Conservation (phyloP, 2,797 vertebrate species). For the Fundulus diaphanus region DNA sequence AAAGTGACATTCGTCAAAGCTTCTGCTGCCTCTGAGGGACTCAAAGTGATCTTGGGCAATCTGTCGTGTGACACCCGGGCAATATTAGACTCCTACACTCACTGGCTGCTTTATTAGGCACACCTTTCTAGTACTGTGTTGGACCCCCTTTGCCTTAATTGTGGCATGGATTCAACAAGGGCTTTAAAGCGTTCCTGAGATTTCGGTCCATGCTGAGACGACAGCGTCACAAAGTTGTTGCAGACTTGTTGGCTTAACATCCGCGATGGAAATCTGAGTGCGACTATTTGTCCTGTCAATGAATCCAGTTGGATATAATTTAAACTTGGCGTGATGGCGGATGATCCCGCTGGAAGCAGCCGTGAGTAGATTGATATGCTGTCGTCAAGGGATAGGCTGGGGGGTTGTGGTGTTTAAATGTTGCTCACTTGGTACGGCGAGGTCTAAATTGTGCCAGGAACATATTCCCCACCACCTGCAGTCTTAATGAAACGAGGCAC, state of each 20-base stretch:
- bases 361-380: not conserved
- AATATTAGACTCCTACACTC: not conserved
- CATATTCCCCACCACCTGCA: too few species aligned
- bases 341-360: not conserved
- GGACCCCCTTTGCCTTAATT: too few species aligned
- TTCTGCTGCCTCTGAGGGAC: not conserved
- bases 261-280: too few species aligned
- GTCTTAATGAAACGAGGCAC: too few species aligned
- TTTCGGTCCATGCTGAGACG: not conserved
- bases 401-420: too few species aligned
- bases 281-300: not conserved
- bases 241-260: not conserved
- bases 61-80: not conserved
- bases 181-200: not conserved
- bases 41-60: not conserved
- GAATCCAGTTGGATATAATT: not conserved
- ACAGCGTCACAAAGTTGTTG: not conserved
- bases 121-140: not conserved
- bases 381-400: not conserved
- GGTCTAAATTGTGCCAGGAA: too few species aligned
- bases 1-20: slow-evolving; percentile 10
- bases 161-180: not conserved
- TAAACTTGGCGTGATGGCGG: not conserved
- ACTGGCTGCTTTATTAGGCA: not conserved
- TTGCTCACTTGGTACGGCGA: too few species aligned